Conservation (phyloP, 2,797 vertebrate genomes). For the Gymnoscopelus microlampas region DNA sequence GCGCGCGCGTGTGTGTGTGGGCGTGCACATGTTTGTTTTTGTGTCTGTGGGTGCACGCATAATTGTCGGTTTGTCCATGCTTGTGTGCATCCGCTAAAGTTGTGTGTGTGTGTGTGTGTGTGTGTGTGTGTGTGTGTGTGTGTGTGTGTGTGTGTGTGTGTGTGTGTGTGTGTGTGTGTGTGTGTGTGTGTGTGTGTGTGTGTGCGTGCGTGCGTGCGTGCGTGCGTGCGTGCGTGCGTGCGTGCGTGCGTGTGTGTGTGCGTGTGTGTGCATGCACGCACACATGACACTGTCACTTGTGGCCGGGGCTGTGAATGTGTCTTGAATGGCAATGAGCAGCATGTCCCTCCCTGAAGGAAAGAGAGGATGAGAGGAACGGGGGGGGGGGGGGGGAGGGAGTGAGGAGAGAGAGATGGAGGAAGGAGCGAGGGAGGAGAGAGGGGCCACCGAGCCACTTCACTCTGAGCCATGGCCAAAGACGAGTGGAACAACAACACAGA, state of each 20-base stretch:
- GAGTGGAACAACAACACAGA: too few relatives aligned
- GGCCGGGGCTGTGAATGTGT: conserved; percentile 60
- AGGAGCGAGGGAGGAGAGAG: background rate
- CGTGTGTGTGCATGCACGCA: background rate
- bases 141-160: conserved; percentile 41
- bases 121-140: conserved; percentile 54
- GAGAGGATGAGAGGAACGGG: background rate
- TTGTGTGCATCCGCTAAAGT: conserved; percentile 16
- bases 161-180: conserved; percentile 70
- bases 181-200: conserved; percentile 35
- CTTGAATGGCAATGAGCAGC: conserved; percentile 52
- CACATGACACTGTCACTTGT: conserved; percentile 63
- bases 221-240: background rate
- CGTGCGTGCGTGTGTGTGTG: background rate
- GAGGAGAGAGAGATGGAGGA: background rate
- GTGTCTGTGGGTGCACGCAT: background rate
- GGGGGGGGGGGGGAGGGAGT: background rate
- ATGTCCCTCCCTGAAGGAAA: background rate
- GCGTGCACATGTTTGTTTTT: too few relatives aligned
- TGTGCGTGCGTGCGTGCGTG: conserved; percentile 42
- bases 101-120: conserved; percentile 14
- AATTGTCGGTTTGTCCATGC: conserved; percentile 30
- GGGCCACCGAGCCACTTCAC: too few relatives aligned
- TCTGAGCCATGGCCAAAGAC: too few relatives aligned
- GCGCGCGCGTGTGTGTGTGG: conserved; percentile 34